These are phyloP conservation scores for Sardinella longiceps DNA, from an alignment of 2,797 vertebrate species.

Conservation along the genomic window DNA sequence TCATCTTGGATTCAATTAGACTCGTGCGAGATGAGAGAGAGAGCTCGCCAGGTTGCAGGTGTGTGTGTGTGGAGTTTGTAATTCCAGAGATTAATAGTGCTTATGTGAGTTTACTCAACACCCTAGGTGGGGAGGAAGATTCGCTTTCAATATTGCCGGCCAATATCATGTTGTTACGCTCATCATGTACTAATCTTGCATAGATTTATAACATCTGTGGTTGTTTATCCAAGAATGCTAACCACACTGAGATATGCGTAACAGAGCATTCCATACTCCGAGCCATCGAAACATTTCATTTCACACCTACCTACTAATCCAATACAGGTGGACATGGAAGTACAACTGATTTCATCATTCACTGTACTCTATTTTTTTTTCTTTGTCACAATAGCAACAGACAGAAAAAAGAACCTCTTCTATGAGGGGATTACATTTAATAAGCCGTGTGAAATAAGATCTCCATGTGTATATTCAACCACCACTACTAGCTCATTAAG, in stretches of 20 bases:
- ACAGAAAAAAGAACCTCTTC: no score
- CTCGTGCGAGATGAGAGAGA: not conserved
- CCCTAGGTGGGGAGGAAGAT: not conserved
- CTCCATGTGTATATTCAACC: not conserved
- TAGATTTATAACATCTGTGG: not conserved
- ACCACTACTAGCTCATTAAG: not conserved
- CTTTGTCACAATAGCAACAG: no score
- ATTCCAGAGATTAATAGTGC: conserved; percentile 6
- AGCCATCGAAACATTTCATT: not conserved
- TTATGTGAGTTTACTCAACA: not conserved
- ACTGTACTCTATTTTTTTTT: no score
- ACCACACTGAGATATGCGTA: not conserved
- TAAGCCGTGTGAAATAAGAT: not conserved
- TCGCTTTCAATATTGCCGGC: not conserved
- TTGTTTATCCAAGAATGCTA: not conserved
- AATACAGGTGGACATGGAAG: not conserved
- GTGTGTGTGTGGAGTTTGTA: not conserved
- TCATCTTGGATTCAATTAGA: not conserved
- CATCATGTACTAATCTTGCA: not conserved
- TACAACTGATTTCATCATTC: not conserved
- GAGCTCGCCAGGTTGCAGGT: not conserved
- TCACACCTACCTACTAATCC: not conserved
- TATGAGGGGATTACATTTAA: not conserved
- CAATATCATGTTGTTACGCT: not conserved
- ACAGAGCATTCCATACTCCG: not conserved